Evolutionary conservation across 2,888 invertebrate genomes (phyloP).

Genomic region (Gnatocerus cornutus): DNA sequence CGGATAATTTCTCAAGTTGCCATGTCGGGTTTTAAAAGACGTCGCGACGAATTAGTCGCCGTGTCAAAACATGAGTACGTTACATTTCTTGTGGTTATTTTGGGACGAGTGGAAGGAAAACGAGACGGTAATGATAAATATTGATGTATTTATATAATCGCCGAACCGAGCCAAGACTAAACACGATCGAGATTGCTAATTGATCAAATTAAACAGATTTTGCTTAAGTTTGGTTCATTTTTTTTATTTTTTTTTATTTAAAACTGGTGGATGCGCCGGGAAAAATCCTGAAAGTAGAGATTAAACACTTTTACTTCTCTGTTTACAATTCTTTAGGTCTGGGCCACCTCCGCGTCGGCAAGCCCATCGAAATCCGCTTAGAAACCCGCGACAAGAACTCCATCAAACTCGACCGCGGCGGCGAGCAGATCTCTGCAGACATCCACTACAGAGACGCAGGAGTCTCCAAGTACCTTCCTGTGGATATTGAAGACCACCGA

Average conservation of each 20-base stretch:
- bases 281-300: too few species aligned
- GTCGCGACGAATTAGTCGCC: constrained; percentile 40
- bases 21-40: constrained; percentile 12
- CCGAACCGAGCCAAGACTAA: constrained; percentile 32
- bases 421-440: constrained; percentile 76
- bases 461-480: constrained; percentile 67
- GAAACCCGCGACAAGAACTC: constrained; percentile 78
- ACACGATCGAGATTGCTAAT: constrained; percentile 8
- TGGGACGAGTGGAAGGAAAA: constrained; percentile 13
- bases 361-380: constrained; percentile 75
- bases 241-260: not conserved
- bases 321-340: constrained; percentile 71
- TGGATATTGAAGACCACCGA: constrained; percentile 75
- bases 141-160: constrained; percentile 10
- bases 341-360: constrained; percentile 77
- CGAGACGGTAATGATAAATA: constrained; percentile 37
- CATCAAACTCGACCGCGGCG: constrained; percentile 79
- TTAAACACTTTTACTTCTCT: too few species aligned
- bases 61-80: constrained; percentile 40
- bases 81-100: constrained; percentile 28
- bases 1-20: constrained; percentile 29
- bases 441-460: constrained; percentile 73
- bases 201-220: not conserved
- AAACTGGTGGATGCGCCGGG: too few species aligned
- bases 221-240: too few species aligned